Percentiles rank a stretch among this genome's conserved stretches.
Evolutionary conservation across 1,140 invertebrate genomes (phyloP).

Genomic region (Halesus radiatus): DNA sequence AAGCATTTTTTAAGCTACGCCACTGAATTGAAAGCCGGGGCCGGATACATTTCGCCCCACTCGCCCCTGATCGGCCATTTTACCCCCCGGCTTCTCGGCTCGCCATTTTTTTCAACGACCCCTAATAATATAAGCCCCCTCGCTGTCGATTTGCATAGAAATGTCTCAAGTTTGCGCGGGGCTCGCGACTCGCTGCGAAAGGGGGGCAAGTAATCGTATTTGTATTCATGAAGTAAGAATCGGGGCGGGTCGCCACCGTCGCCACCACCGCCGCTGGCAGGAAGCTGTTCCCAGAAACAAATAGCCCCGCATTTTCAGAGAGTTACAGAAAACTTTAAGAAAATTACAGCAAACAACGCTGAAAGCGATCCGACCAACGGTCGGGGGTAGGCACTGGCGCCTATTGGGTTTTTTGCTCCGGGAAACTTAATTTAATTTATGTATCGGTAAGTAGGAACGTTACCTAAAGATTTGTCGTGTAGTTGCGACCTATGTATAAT

Average conservation of each 20-base stretch:
- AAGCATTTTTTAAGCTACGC: not conserved
- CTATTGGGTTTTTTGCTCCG: no score
- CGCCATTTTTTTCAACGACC: conserved; percentile 48
- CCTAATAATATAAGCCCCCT: conserved; percentile 49
- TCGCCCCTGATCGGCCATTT: conserved; percentile 21
- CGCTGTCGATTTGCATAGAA: conserved; percentile 56
- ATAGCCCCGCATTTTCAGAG: conserved; percentile 27
- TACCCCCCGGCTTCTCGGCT: conserved; percentile 36
- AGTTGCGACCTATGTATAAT: no score
- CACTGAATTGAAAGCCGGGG: not conserved
- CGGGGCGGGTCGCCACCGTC: conserved; percentile 13
- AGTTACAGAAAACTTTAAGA: conserved; percentile 3
- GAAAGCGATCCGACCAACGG: no score
- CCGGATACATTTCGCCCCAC: conserved; percentile 7
- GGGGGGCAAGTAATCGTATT: conserved; percentile 54
- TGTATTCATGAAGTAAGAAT: conserved; percentile 56
- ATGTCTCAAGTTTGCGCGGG: conserved; percentile 56
- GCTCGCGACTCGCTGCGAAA: not conserved
- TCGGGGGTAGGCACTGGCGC: no score
- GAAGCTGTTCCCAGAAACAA: conserved; percentile 23
- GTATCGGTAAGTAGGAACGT: no score
- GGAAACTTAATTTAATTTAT: no score
- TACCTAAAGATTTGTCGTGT: no score
- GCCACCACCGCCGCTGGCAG: conserved; percentile 5
- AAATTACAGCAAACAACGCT: not conserved